Evolutionary conservation across 2,888 invertebrate genomes (phyloP), one percentile per base, ranked within the genome.

Genomic region (Scaptomyza flava): DNA sequence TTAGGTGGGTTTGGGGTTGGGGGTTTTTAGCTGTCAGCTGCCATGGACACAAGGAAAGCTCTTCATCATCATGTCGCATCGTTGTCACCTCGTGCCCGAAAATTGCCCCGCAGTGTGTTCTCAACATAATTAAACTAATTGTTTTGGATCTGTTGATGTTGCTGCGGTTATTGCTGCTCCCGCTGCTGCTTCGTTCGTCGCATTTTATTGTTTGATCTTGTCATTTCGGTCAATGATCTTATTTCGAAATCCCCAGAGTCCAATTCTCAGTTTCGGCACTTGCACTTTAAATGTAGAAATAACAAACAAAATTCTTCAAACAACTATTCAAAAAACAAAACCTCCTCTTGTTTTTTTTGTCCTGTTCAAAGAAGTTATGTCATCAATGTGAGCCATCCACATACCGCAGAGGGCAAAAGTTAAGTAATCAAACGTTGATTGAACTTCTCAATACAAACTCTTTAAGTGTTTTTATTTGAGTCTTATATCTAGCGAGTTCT

Each of bases 81-180:
- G 86, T 88, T 84, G 88, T 84, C 88, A 84, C 84, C 88, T 84
- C 84, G 80, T 86, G 83, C 72, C 82, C 77, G 45, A 80, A 82
- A 83, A 72, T 68, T 71, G 71, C 47, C 58, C 50, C 63, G 41
- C 41, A 41, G 41, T 61, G 50, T 79, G 71, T 75, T 65, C 71
- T 66, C 68, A 58, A 77, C 80, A 88, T 84, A 84, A 84, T 84
- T 84, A 84, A 88, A 86, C 84, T 86, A 84, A 86, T 88, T 83
- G 83, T 85, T 61, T 23, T 59, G 47, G 38, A 83, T 78, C 60
- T 59, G 52, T 53, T 67, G 52, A n/a, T 34, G 36, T 20, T 64
- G 42, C 50, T 57, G 2, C 23, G 23, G 23, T 23, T 23, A 1
- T 1, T 17, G 17, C 17, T 17, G 1, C 17, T 17, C 1, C 34